Percentiles rank a stretch among this genome's conserved stretches.
Conservation (phyloP, 2,797 vertebrate species). For the Sebastes flavidus region DNA sequence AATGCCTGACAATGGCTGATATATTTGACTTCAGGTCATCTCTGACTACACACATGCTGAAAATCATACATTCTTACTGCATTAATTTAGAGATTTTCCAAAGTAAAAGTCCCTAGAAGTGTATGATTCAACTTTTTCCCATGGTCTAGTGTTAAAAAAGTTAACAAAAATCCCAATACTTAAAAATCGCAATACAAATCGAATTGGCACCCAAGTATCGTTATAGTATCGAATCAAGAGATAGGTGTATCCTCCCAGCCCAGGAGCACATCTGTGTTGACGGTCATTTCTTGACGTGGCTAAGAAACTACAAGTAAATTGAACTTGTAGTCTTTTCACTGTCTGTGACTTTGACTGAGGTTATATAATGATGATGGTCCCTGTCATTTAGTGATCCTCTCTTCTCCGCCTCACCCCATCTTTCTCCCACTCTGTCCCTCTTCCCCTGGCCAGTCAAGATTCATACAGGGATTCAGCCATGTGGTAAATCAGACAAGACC, state of each 20-base stretch:
- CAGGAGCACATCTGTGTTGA: not conserved
- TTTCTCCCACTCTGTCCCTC: constrained; percentile 39
- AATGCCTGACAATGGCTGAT: too few species aligned
- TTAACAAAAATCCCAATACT: too few species aligned
- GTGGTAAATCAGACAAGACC: constrained; percentile 82
- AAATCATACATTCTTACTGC: too few species aligned
- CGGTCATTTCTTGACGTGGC: not conserved
- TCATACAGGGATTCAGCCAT: constrained; percentile 76
- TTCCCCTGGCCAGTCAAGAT: constrained; percentile 64
- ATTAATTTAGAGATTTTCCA: too few species aligned
- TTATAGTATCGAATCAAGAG: too few species aligned
- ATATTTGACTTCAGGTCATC: too few species aligned
- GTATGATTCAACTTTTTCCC: too few species aligned
- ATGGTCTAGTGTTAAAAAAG: rapidly evolving
- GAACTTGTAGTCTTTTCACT: constrained; percentile 22
- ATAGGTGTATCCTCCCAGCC: too few species aligned
- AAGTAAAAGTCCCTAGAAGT: too few species aligned
- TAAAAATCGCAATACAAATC: too few species aligned
- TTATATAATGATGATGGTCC: constrained; percentile 66
- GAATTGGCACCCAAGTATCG: too few species aligned
- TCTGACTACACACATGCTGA: too few species aligned
- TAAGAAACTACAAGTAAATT: constrained; percentile 1
- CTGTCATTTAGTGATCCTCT: constrained; percentile 56
- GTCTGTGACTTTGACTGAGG: constrained; percentile 45
- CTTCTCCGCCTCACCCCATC: constrained; percentile 35